Evolutionary conservation across 2,113 vertebrate species (phyloP).

Genomic region (Stegastes partitus): DNA sequence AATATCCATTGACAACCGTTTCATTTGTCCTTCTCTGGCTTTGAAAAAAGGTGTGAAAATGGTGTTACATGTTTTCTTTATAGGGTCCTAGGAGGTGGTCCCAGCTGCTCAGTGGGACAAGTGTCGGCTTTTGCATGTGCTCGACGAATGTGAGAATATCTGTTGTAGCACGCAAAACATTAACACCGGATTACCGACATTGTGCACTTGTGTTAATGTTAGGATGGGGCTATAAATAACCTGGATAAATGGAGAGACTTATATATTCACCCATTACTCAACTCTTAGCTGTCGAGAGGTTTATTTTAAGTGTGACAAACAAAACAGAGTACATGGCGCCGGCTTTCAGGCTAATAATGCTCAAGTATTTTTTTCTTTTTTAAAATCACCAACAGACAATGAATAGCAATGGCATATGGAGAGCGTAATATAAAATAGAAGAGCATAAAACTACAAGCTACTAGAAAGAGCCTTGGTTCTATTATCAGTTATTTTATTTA

Average conservation of each 20-base stretch:
- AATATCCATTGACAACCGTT: conserved; percentile 48
- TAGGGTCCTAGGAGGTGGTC: conserved; percentile 13
- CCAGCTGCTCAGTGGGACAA: background rate
- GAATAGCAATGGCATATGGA: too few species aligned
- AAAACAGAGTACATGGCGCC: background rate
- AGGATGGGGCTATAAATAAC: background rate
- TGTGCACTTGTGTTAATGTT: background rate
- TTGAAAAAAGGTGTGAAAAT: conserved; percentile 56
- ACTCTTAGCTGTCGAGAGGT: background rate
- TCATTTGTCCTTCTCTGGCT: conserved; percentile 36
- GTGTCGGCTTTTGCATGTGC: conserved; percentile 13
- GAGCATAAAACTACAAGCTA: too few species aligned
- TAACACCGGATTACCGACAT: background rate
- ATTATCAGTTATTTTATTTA: too few species aligned
- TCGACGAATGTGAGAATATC: background rate
- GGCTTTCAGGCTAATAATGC: too few species aligned
- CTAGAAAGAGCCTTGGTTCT: too few species aligned
- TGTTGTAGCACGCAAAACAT: background rate
- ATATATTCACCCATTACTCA: background rate
- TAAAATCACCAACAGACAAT: too few species aligned
- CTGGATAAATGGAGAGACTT: background rate
- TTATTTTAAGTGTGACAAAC: background rate
- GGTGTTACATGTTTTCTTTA: conserved; percentile 36
- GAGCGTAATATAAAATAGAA: too few species aligned
- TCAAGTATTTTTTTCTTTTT: too few species aligned